Evolutionary conservation across 2,888 invertebrate species (phyloP).

Genomic region (Noctua fimbriata): DNA sequence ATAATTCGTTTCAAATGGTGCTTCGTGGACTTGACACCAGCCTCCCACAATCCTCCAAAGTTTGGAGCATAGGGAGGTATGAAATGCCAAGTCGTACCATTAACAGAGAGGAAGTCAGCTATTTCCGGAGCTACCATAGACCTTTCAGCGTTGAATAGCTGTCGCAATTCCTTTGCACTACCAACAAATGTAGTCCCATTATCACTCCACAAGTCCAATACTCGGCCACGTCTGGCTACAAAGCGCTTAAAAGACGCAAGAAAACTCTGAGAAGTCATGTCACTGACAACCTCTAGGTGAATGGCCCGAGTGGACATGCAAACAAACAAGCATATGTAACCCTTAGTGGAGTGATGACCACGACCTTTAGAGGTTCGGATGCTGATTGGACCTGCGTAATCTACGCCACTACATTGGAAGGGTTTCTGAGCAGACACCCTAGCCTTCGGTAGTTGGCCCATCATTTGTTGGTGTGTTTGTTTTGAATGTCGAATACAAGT

Average conservation of each 20-base stretch:
- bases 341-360: slow-evolving; percentile 10
- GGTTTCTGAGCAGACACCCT: slow-evolving; percentile 21
- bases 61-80: slow-evolving; percentile 18
- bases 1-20: slow-evolving; percentile 13
- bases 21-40: slow-evolving; percentile 9
- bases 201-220: slow-evolving; percentile 21
- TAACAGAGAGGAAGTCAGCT: slow-evolving; percentile 8
- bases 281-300: slow-evolving; percentile 3
- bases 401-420: slow-evolving; percentile 10
- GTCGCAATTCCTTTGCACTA: slow-evolving; percentile 8
- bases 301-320: slow-evolving; percentile 16
- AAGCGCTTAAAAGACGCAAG: slow-evolving; percentile 7
- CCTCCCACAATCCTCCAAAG: slow-evolving; percentile 11
- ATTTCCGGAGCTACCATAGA: slow-evolving; percentile 9
- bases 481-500: slow-evolving; percentile 3
- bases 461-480: slow-evolving; percentile 17
- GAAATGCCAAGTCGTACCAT: slow-evolving; percentile 13
- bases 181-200: slow-evolving; percentile 23
- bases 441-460: slow-evolving; percentile 14
- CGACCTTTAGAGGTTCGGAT: slow-evolving; percentile 5
- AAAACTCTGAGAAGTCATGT: slow-evolving; percentile 20
- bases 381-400: slow-evolving; percentile 14
- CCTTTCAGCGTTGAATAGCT: slow-evolving; percentile 15
- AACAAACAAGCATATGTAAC: slow-evolving; percentile 16
- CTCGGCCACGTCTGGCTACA: slow-evolving; percentile 9